Evolutionary conservation across 2,888 invertebrate genomes (phyloP), one percentile per base, ranked within the genome.

Genomic region (Erebia aethiops): DNA sequence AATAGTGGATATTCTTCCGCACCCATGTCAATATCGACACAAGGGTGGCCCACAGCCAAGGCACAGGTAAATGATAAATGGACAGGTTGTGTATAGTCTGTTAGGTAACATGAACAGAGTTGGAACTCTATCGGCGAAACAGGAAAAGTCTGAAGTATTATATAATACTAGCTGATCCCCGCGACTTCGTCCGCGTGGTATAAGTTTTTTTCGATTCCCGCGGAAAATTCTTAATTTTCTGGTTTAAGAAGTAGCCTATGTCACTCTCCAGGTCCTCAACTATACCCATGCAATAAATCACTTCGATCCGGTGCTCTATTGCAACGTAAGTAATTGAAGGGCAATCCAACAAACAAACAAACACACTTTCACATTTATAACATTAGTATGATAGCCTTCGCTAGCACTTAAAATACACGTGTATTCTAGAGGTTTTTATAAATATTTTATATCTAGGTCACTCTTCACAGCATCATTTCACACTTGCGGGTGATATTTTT

Each of bases 11-110:
- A 80, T 76, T 71, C 78, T 65, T 65, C 77, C 80, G 71, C 79
- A 81, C 83, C 84, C 82, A 71, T 78, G 82, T 84, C 84, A 83
- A 84, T 82, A 85, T 75, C 76, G 82, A 81, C 79, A 71, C 74
- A 75, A 74, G 76, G 78, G 74, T 66, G 74, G n/a, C 69, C 74
- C 54, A 21, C 68, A 73, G 67, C 72, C 68, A 67, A 57, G 9
- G 18, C 9, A 43, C 57, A 66, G 66, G 52, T 51, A 64, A 64
- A 64, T 64, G 51, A 64, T 60, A 11, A 60, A 71, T 77, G 73
- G 60, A 64, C 43, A 43, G 62, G 62, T 62, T 60, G 56, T 63
- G 61, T 74, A 16, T 16, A 43, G 16, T 35, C 7, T 57, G 52
- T n/a, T 60, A 41, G 43, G 41, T 43, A 16, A 43, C 41, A 11